These are phyloP conservation scores for Molorchus minor DNA, from an alignment of 2,888 invertebrate genomes.

Conservation along the genomic window DNA sequence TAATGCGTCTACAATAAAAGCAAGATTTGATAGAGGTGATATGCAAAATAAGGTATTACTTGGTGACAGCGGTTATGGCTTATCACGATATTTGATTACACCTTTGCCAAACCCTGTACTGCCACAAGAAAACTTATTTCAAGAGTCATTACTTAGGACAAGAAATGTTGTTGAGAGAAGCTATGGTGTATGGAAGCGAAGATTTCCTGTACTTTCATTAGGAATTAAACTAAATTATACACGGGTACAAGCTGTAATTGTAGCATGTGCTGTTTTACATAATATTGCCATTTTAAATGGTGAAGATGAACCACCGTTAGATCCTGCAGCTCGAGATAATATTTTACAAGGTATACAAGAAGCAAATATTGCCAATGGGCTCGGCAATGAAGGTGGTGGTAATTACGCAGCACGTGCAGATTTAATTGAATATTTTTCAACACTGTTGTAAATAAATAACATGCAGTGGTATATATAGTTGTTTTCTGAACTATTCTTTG, in stretches of 20 bases:
- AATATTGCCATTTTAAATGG: slow-evolving; percentile 7
- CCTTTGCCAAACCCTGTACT: slow-evolving; percentile 7
- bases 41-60: slow-evolving; percentile 10
- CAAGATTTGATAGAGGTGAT: slow-evolving; percentile 7
- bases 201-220: slow-evolving; percentile 5
- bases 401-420: slow-evolving; percentile 4
- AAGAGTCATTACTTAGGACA: slow-evolving; percentile 7
- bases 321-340: slow-evolving; percentile 4
- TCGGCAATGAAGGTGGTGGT: slow-evolving; percentile 5
- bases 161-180: slow-evolving; percentile 11
- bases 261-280: slow-evolving; percentile 10
- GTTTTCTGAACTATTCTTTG: too few relatives aligned
- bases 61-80: slow-evolving; percentile 1
- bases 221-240: slow-evolving; percentile 5
- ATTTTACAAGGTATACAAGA: slow-evolving; percentile 11
- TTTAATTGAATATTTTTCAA: slow-evolving; percentile 7
- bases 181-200: slow-evolving; percentile 12
- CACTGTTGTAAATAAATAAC: slow-evolving; percentile 8
- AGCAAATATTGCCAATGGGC: slow-evolving; percentile 2
- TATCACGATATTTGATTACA: slow-evolving; percentile 10
- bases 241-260: slow-evolving; percentile 12
- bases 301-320: slow-evolving; percentile 4
- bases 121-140: slow-evolving; percentile 6
- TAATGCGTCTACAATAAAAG: slow-evolving; percentile 27
- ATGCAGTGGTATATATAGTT: too few relatives aligned